Conservation (phyloP, 92 coral and sea anemone genomes). For the Zoanthus sociatus region DNA sequence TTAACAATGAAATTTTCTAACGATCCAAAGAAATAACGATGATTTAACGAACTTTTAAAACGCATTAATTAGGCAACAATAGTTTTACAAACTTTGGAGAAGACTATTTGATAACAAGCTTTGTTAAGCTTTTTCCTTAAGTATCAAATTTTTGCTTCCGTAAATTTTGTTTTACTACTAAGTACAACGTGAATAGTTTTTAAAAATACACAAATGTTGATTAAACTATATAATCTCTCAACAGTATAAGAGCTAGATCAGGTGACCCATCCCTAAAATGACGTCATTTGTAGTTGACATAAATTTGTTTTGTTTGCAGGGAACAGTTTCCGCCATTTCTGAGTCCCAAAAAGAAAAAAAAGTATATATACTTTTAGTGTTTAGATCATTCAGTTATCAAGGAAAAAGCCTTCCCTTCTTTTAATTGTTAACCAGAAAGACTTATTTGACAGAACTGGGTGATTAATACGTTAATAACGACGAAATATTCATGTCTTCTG, state of each 20-base stretch:
- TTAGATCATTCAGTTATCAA: background rate
- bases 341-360: background rate
- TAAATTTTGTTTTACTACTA: too few relatives aligned
- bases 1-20: too few relatives aligned
- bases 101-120: too few relatives aligned
- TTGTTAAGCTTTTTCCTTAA: too few relatives aligned
- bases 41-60: too few relatives aligned
- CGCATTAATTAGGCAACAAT: too few relatives aligned
- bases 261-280: slow-evolving; percentile 6
- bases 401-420: background rate
- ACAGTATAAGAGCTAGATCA: background rate
- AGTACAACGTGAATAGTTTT: too few relatives aligned
- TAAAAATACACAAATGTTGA: background rate
- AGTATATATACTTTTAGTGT: background rate
- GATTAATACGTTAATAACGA: background rate
- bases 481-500: slow-evolving; percentile 27
- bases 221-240: slow-evolving; percentile 30
- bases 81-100: too few relatives aligned
- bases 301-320: background rate
- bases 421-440: background rate
- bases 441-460: slow-evolving; percentile 1
- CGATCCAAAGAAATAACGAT: too few relatives aligned
- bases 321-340: slow-evolving; percentile 33
- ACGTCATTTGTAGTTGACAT: slow-evolving; percentile 28
- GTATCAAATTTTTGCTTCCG: too few relatives aligned